phyloP scores from a whole-genome alignment of 2,113 vertebrate species.

The Pogonocichla stellata region DNA sequence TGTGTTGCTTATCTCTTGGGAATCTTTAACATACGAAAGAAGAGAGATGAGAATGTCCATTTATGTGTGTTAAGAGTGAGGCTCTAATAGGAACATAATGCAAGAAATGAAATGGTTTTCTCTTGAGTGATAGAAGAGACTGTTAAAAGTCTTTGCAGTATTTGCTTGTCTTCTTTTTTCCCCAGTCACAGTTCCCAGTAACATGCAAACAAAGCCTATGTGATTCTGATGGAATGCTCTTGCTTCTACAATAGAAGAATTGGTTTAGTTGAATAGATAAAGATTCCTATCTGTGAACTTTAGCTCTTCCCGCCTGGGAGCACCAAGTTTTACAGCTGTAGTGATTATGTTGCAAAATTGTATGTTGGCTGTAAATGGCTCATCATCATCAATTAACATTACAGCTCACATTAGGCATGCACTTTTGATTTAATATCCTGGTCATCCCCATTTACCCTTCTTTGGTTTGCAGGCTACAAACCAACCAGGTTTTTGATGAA shows the following conservation, averaged over 20 bases:
- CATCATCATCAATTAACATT: not conserved
- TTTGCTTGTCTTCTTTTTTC: not conserved
- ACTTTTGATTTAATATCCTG: not conserved
- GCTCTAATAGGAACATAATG: not conserved
- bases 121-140: not conserved
- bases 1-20: conserved; percentile 43
- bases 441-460: not conserved
- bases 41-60: not conserved
- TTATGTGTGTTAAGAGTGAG: not conserved
- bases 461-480: not conserved
- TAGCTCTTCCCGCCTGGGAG: not conserved
- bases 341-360: not conserved
- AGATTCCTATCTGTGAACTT: not conserved
- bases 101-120: not conserved
- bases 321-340: not conserved
- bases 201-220: not conserved
- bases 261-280: not conserved
- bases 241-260: not conserved
- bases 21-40: not conserved
- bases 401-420: not conserved
- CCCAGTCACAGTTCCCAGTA: not conserved
- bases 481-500: not conserved
- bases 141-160: not conserved
- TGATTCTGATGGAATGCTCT: not conserved
- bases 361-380: not conserved